Evolutionary conservation across 2,113 vertebrate genomes (phyloP), one percentile per base, ranked within the genome.

Genomic region (Meles meles): DNA sequence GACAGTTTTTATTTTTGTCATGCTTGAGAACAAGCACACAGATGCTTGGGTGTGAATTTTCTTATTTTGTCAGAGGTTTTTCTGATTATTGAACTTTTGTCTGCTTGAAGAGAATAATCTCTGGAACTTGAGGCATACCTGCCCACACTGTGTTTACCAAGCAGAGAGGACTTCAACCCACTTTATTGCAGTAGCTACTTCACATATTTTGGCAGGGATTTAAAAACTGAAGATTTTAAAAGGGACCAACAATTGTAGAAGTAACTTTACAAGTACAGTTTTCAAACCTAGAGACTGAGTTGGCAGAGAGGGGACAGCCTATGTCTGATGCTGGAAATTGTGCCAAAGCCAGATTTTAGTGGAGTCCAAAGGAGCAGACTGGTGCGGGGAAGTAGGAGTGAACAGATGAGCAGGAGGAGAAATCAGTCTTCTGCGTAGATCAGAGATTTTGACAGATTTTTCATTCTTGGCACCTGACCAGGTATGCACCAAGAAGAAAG

Each of bases 51-150:
- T 94, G 65, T 96, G 76, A 90, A 84, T 94, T 49, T 96, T 90
- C 55, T 49, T 57, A 29, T 18, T 96, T 94, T 76, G 67, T 93
- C 37, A 13, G 72, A 74, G 71, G 17, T 44, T 95, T 84, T 84
- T 97, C 49, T 95, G 69, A 49, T 85, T 88, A 67, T 82, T 96
- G 95, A 95, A 92, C 76, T 94, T 72, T 97, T 94, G 85, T 95
- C 84, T 96, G 3, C 92, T 95, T 90, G 77, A 55, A 71, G 61
- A 79, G 87, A 12, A 3, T 87, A 55, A 67, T 84, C 90, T 93
- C 23, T 65, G 93, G 74, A 96, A 59, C 88, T 88, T 59, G 80
- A 85, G 71, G 76, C 90, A 49, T 94, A 29, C 87, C 92, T 95
- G 80, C 49, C 67, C 61, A 89, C 71, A 72, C 44, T 0, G 0